These are phyloP conservation scores for Danio choprae DNA, from an alignment of 2,797 vertebrate genomes.

Conservation along the genomic window DNA sequence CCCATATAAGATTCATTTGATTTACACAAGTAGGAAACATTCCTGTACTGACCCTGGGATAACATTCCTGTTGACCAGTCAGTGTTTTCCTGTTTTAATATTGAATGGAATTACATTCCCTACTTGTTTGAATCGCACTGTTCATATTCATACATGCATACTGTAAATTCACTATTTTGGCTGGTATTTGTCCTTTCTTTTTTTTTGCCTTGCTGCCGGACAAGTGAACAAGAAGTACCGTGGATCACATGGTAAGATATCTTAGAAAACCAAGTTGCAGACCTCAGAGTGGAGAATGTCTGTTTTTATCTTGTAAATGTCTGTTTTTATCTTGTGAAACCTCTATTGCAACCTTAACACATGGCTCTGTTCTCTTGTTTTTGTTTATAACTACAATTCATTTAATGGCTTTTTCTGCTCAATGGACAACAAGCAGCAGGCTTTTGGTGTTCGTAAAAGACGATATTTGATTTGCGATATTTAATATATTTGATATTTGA, in stretches of 20 bases:
- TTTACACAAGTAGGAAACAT: slow-evolving; percentile 20
- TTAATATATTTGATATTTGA: too few relatives aligned
- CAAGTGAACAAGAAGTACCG: slow-evolving; percentile 79
- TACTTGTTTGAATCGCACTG: slow-evolving; percentile 7
- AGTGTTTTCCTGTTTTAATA: background rate
- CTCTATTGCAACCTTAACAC: background rate
- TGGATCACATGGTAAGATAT: slow-evolving; percentile 75
- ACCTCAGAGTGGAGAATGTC: background rate
- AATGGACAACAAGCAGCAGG: background rate
- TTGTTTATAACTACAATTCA: slow-evolving; percentile 17
- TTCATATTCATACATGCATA: slow-evolving; percentile 5
- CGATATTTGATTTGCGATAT: slow-evolving; percentile 22
- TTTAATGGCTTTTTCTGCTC: background rate
- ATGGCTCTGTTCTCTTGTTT: background rate
- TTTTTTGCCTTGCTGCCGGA: slow-evolving; percentile 70
- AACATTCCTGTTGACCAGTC: background rate
- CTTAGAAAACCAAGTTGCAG: slow-evolving; percentile 27
- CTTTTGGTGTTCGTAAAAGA: background rate
- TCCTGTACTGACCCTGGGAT: background rate
- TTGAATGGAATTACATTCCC: background rate
- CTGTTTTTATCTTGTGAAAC: background rate
- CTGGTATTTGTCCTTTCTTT: slow-evolving; percentile 60
- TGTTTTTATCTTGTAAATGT: background rate
- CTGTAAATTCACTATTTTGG: slow-evolving; percentile 47
- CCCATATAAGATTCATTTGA: background rate